These are phyloP conservation scores for Pseudomugil gertrudae DNA, from an alignment of 2,797 vertebrate genomes.

Conservation along the genomic window DNA sequence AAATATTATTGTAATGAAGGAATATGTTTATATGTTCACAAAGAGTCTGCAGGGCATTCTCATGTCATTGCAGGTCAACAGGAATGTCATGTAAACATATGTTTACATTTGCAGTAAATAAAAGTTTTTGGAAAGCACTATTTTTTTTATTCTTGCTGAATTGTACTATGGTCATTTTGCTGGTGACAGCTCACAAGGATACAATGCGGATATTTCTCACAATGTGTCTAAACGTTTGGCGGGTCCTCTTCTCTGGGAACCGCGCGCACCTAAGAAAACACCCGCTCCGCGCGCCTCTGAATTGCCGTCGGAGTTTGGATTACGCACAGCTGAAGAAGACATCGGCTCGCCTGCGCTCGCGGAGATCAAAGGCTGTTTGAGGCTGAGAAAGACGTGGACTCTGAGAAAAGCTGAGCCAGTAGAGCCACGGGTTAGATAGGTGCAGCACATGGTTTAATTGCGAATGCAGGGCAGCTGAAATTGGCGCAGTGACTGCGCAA, in stretches of 20 bases:
- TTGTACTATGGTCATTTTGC: constrained; percentile 48
- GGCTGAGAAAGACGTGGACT: constrained; percentile 78
- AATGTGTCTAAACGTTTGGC: constrained; percentile 87
- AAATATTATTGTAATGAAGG: too few species aligned
- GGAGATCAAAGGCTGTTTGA: constrained; percentile 87
- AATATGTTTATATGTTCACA: too few species aligned
- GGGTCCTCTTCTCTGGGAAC: constrained; percentile 79
- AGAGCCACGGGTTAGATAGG: constrained; percentile 55
- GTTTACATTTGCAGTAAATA: too few species aligned
- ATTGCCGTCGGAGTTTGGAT: constrained; percentile 76
- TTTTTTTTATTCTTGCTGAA: too few species aligned
- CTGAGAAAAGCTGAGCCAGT: constrained; percentile 80
- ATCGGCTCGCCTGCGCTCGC: constrained; percentile 80
- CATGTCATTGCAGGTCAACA: too few species aligned
- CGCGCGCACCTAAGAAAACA: constrained; percentile 93
- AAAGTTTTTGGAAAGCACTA: too few species aligned
- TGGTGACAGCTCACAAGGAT: constrained; percentile 78
- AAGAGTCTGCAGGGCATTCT: too few species aligned
- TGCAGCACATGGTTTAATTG: constrained; percentile 70
- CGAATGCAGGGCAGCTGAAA: background rate
- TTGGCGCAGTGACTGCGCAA: constrained; percentile 15
- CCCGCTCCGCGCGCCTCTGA: constrained; percentile 70
- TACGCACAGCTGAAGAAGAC: constrained; percentile 94
- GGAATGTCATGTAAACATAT: too few species aligned
- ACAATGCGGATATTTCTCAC: constrained; percentile 83